Conservation (phyloP, 2,888 invertebrate species). For the Spodoptera exigua region DNA sequence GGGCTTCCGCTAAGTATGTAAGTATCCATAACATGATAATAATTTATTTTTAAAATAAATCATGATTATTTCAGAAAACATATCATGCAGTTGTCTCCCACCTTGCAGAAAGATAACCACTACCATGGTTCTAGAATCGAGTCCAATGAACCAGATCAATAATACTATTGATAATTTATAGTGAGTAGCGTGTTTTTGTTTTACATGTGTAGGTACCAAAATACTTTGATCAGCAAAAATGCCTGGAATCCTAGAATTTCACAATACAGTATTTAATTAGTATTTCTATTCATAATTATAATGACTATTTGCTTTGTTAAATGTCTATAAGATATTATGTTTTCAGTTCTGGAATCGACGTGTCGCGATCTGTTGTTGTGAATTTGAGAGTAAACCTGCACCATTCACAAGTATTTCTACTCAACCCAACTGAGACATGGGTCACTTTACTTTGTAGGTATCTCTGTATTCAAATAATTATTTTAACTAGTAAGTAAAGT, state of each 20-base stretch:
- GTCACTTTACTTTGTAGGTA: slow-evolving; percentile 81
- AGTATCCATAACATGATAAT: too few relatives aligned
- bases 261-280: too few relatives aligned
- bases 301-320: too few relatives aligned
- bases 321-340: too few relatives aligned
- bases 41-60: neutral
- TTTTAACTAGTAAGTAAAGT: too few relatives aligned
- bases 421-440: slow-evolving; percentile 81
- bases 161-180: slow-evolving; percentile 73
- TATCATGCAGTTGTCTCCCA: slow-evolving; percentile 72
- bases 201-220: too few relatives aligned
- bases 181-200: slow-evolving; percentile 65
- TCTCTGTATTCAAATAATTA: neutral
- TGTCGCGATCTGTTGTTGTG: slow-evolving; percentile 65
- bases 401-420: slow-evolving; percentile 71
- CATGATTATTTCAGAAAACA: slow-evolving; percentile 64
- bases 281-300: too few relatives aligned
- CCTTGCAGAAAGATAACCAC: slow-evolving; percentile 72
- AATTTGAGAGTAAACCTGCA: slow-evolving; percentile 66
- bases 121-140: slow-evolving; percentile 63
- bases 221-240: too few relatives aligned
- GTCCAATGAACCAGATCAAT: slow-evolving; percentile 59
- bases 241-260: slow-evolving; percentile 43
- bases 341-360: slow-evolving; percentile 73
- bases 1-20: too few relatives aligned